phyloP scores from a whole-genome alignment of 30 jellyfish, hydroid and myxozoan species.

The Morbakka virulenta region DNA sequence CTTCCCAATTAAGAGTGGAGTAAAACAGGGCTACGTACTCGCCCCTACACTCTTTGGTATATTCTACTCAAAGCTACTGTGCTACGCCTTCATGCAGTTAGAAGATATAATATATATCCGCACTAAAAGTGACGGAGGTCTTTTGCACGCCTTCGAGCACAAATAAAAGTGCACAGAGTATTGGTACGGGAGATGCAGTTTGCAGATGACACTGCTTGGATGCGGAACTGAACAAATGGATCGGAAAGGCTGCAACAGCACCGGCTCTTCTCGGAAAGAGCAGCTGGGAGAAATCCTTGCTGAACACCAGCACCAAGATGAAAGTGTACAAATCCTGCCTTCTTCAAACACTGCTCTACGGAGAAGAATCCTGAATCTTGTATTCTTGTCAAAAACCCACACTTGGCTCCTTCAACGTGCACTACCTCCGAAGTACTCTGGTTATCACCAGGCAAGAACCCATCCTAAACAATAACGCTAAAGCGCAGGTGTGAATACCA shows the following conservation, averaged over 20 bases:
- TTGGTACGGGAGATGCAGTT: no score
- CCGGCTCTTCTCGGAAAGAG: neutral
- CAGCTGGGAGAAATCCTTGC: neutral
- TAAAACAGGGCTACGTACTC: no score
- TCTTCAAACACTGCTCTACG: neutral
- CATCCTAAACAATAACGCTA: neutral
- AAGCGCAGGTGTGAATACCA: neutral
- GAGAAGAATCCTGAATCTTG: neutral
- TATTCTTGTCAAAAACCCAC: neutral
- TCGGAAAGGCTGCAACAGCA: neutral
- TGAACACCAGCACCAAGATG: neutral
- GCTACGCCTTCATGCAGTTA: no score
- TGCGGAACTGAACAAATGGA: neutral
- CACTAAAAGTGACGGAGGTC: no score
- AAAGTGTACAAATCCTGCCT: neutral
- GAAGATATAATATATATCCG: no score
- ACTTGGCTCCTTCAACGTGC: neutral
- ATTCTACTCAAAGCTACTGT: no score
- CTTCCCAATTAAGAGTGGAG: no score
- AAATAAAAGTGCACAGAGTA: no score
- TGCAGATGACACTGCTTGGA: no score
- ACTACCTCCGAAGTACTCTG: neutral
- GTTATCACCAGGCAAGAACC: neutral
- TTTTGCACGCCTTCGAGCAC: no score
- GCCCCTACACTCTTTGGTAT: no score